phyloP scores from a whole-genome alignment of 2,888 invertebrate species.

The Plagodis dolabraria region DNA sequence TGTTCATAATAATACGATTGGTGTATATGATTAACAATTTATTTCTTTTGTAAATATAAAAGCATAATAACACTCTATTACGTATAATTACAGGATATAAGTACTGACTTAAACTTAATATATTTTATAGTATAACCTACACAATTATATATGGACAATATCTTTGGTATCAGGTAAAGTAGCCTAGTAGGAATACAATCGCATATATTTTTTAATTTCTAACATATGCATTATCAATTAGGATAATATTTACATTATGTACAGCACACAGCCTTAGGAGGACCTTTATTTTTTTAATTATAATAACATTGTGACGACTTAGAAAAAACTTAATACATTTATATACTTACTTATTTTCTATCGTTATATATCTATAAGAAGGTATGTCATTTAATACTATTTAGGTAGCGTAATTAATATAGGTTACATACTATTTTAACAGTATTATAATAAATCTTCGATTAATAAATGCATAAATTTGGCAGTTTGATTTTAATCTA shows the following conservation, averaged over 20 bases:
- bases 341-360: too few relatives aligned
- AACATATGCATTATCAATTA: background rate
- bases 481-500: constrained; percentile 19
- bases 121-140: background rate
- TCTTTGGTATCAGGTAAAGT: constrained; percentile 14
- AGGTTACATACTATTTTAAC: too few relatives aligned
- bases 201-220: constrained; percentile 1
- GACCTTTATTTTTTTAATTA: constrained; percentile 64
- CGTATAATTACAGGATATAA: background rate
- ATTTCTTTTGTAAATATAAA: too few relatives aligned
- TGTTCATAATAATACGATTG: too few relatives aligned
- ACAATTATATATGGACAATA: background rate
- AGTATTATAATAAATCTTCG: constrained; percentile 23
- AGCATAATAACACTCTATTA: too few relatives aligned
- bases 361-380: too few relatives aligned
- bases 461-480: constrained; percentile 39
- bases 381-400: background rate
- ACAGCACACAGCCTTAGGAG: constrained; percentile 71
- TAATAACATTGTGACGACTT: constrained; percentile 65
- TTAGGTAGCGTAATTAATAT: background rate
- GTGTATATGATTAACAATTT: too few relatives aligned
- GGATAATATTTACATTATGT: constrained; percentile 69
- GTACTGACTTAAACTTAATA: background rate
- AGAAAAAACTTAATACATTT: constrained; percentile 19
- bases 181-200: constrained; percentile 11